Percentiles rank a stretch among this genome's conserved stretches.
These are phyloP conservation scores for Latrodectus geometricus DNA, from an alignment of 1,140 invertebrate genomes.

Conservation along the genomic window DNA sequence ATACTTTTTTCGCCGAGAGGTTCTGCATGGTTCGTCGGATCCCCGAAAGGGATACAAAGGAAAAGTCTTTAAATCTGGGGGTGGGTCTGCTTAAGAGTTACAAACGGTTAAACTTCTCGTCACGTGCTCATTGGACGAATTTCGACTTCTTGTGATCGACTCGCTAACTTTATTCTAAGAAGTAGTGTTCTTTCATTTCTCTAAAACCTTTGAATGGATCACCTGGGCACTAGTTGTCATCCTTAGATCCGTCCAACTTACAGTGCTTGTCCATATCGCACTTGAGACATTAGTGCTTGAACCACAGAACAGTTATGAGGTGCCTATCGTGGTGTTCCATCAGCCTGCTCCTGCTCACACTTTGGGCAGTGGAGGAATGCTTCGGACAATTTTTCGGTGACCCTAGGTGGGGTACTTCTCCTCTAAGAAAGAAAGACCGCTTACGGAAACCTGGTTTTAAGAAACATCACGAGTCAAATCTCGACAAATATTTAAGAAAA, in stretches of 20 bases:
- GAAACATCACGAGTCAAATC: conserved; percentile 34
- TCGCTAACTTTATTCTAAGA: neutral
- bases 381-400: conserved; percentile 55
- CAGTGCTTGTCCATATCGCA: neutral
- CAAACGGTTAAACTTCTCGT: conserved; percentile 34
- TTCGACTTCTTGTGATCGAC: conserved; percentile 17
- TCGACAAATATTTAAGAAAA: conserved; percentile 49
- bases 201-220: conserved; percentile 27
- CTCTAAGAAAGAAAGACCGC: conserved; percentile 2
- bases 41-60: conserved; percentile 44
- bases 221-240: neutral
- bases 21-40: conserved; percentile 53
- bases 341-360: neutral
- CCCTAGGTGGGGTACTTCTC: neutral
- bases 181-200: conserved; percentile 10
- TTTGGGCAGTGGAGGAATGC: conserved; percentile 45
- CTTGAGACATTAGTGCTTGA: neutral
- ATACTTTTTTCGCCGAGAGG: conserved; percentile 40
- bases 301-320: conserved; percentile 11
- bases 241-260: neutral
- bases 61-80: conserved; percentile 50
- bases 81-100: conserved; percentile 48
- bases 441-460: conserved; percentile 28
- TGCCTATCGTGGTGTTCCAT: conserved; percentile 25
- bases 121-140: conserved; percentile 17